phyloP scores from a whole-genome alignment of 2,888 invertebrate species.

The Cybosia mesomella region DNA sequence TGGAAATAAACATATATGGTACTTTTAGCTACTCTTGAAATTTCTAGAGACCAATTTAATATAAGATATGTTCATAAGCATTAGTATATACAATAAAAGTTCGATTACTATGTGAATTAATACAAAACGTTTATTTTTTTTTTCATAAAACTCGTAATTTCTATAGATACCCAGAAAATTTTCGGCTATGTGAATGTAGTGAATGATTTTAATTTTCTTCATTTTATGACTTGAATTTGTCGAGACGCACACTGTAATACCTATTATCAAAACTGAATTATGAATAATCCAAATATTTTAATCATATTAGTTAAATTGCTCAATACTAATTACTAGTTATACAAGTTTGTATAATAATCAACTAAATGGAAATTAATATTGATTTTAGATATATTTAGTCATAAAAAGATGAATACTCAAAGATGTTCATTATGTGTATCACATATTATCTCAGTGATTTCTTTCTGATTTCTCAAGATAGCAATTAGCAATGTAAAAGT shows the following conservation, averaged over 20 bases:
- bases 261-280: too few species aligned
- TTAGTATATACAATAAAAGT: background rate
- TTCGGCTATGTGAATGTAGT: background rate
- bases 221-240: background rate
- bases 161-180: background rate
- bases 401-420: too few species aligned
- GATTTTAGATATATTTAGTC: too few species aligned
- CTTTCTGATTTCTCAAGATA: too few species aligned
- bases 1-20: background rate
- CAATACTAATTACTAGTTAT: background rate
- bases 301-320: background rate
- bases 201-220: background rate
- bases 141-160: slow-evolving; percentile 6
- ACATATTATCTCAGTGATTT: too few species aligned
- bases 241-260: background rate
- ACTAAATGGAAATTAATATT: too few species aligned
- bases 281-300: background rate
- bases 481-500: too few species aligned
- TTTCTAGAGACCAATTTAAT: background rate
- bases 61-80: background rate
- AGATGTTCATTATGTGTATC: too few species aligned
- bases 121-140: background rate
- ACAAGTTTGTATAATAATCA: too few species aligned
- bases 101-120: background rate
- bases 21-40: too few species aligned